Evolutionary conservation across 2,113 vertebrate genomes (phyloP).

Genomic region (Ranitomeya variabilis): DNA sequence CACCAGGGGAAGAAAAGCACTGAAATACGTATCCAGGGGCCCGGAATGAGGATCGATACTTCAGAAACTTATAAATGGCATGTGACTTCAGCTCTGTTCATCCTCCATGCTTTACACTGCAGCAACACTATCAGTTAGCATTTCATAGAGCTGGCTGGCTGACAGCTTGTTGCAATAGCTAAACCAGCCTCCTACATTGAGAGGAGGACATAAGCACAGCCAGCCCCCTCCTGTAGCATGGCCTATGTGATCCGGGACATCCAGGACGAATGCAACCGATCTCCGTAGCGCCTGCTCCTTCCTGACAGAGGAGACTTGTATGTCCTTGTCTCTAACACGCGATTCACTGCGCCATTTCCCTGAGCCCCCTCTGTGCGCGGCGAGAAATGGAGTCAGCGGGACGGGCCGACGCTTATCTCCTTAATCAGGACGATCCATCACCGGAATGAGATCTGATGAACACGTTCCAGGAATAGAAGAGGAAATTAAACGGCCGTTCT

Average conservation of each 20-base stretch:
- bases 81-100: background rate
- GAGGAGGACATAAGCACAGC: too few relatives aligned
- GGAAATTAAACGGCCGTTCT: slow-evolving; percentile 65
- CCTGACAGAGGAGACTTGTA: background rate
- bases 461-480: slow-evolving; percentile 63
- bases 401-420: slow-evolving; percentile 65
- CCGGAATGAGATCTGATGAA: slow-evolving; percentile 65
- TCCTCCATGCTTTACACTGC: background rate
- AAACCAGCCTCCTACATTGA: too few relatives aligned
- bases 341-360: slow-evolving; percentile 48
- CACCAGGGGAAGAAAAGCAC: background rate
- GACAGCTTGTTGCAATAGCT: too few relatives aligned
- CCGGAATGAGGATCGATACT: background rate
- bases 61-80: too few relatives aligned
- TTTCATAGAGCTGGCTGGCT: too few relatives aligned
- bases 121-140: background rate
- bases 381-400: slow-evolving; percentile 61
- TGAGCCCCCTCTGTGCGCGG: slow-evolving; percentile 8
- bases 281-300: background rate
- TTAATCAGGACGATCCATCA: slow-evolving; percentile 68
- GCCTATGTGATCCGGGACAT: too few relatives aligned
- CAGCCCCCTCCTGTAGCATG: too few relatives aligned
- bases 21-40: background rate
- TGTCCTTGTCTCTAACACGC: slow-evolving; percentile 58
- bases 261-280: too few relatives aligned